Evolutionary conservation across 2,797 vertebrate species (phyloP), one percentile per base, ranked within the genome.

Genomic region (Siniperca undulata): DNA sequence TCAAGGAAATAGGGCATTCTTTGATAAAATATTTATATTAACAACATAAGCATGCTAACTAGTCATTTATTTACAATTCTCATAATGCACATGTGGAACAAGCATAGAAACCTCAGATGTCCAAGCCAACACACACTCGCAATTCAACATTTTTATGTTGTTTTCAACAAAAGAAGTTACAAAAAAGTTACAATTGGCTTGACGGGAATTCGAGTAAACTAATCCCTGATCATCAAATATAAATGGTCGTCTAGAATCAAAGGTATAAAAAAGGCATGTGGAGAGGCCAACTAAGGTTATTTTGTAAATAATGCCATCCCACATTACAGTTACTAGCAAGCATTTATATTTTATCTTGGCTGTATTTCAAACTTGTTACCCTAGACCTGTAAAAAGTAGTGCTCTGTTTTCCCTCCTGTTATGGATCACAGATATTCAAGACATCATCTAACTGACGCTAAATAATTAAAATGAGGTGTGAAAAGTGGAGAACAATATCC

Each of bases 201-300:
- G 52, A 80, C 64, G 60, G 52, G 27, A 76, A 83, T 81, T 70
- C 1, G 0, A 78, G 40, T 70, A 59, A 70, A 62, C 42, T 68
- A 71, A 75, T 87, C 56, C 71, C 22, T 40, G 5, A 72, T 46
- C 68, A 86, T 86, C 10, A 89, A 91, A 86, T 82, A 87, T 86
- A 38, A 77, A 89, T 84, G 53, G n/a, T 19, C 27, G 34, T 80
- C 60, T 5, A 7, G 27, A 58, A 53, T 86, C 34, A 52, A 65
- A 66, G 46, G 68, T 64, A 70, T 58, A n/a, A 59, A 56, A 60
- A 55, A 11, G 56, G 34, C 50, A 62, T 11, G 1, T 4, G 11
- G 16, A 44, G 66, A 76, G 34, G 48, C 36, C 27, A 73, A 64
- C 46, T 36, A 8, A 55, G 73, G 72, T 81, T 70, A 53, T 75